Conservation (phyloP, 2,113 vertebrate species). For the Apodemus speciosus region DNA sequence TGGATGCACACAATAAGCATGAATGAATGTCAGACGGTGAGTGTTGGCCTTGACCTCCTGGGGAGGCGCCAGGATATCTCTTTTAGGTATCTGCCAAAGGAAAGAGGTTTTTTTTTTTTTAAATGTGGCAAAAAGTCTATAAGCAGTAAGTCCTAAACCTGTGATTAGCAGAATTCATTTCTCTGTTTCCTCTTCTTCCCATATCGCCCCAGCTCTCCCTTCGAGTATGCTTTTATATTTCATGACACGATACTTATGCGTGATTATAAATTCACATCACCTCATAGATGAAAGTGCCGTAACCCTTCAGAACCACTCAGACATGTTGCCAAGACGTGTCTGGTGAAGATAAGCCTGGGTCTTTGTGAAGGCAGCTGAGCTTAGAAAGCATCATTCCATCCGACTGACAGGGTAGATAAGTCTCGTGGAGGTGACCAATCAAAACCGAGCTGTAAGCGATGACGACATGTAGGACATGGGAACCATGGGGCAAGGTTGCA, state of each 20-base stretch:
- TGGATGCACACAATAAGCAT: neutral
- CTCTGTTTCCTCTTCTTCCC: neutral
- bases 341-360: neutral
- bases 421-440: neutral
- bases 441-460: neutral
- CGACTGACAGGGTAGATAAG: neutral
- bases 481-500: neutral
- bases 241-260: neutral
- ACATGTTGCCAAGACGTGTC: neutral
- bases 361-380: neutral
- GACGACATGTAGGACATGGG: neutral
- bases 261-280: neutral
- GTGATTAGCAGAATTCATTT: neutral
- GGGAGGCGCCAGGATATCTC: neutral
- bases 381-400: neutral
- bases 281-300: neutral
- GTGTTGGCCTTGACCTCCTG: neutral
- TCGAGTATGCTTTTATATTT: neutral
- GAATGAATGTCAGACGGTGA: neutral
- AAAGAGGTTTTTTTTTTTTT: neutral
- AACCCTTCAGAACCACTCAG: neutral
- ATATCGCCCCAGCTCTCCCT: neutral
- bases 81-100: conserved; percentile 19
- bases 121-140: neutral
- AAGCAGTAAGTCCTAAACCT: neutral